Base-by-base conservation (phyloP, 2,113 vertebrate species). In the Chamaetylas fuelleborni region DNA sequence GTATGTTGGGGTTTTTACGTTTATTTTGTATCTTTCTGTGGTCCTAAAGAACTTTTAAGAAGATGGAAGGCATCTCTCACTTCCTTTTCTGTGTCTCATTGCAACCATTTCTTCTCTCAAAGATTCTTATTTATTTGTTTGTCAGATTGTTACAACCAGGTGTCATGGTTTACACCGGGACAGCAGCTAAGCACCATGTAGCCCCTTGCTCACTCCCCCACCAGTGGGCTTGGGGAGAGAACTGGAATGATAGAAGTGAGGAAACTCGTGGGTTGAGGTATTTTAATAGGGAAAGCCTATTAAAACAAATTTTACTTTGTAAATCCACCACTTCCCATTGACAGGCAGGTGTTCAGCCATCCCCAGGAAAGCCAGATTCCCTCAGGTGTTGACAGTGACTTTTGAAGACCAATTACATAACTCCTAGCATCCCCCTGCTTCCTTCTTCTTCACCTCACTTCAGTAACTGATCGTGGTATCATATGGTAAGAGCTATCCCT, bases 301-400 rank as follows among this genome's bases (percentile, higher is more conserved):
- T 25, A 42, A 74, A 73, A 12, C 23, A 62, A 34, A 26, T 19
- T 42, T 54, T 34, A 40, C 17, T 50, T 15, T 24, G 25, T 19
- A 31, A 40, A 51, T 51, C 58, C 10, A 65, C 8, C 14, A 13
- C 6, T 64, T 81, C 31, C 26, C 28, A 11, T 19, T 5, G 9
- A 13, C 8, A 66, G 23, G 10, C 6, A 28, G 23, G 10, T 43
- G 9, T 43, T 43, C 33, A 23, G 5, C 42, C 4, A 11, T 28
- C 12, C 5, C 9, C 14, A 28, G 28, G 36, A 66, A 51, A 43
- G 12, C 4, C 0, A 0, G 22, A 14, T 22, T 81, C 36, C 26
- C 13, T 28, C 43, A 50, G 1, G 0, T 13, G 10, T 31, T 19
- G 43, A 16, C 9, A 24, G 51, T 43, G 43, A 51, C 23, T 36